Evolutionary conservation across 2,888 invertebrate genomes (phyloP).

Genomic region (Acronicta alni): DNA sequence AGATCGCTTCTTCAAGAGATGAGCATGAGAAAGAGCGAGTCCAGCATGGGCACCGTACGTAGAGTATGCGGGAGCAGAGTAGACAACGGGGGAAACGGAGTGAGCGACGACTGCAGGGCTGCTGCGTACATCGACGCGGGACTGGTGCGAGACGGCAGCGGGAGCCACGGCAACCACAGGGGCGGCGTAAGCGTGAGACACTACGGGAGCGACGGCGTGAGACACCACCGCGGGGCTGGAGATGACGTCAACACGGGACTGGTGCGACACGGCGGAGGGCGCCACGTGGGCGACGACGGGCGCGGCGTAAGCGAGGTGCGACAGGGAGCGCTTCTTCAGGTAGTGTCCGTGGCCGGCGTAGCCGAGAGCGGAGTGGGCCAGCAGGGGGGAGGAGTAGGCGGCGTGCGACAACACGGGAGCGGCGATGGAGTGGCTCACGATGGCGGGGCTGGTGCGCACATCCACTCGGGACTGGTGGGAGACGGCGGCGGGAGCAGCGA

Average conservation of each 20-base stretch:
- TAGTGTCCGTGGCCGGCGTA: slow-evolving; percentile 67
- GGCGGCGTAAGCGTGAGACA: slow-evolving; percentile 67
- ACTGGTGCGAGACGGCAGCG: slow-evolving; percentile 86
- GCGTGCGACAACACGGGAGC: slow-evolving; percentile 41
- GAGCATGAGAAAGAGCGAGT: slow-evolving; percentile 57
- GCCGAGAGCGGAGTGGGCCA: slow-evolving; percentile 56
- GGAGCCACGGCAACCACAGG: slow-evolving; percentile 73
- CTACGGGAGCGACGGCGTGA: slow-evolving; percentile 67
- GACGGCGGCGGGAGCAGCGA: slow-evolving; percentile 59
- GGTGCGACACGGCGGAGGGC: slow-evolving; percentile 84
- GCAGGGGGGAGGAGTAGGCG: slow-evolving; percentile 55
- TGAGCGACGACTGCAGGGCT: slow-evolving; percentile 70
- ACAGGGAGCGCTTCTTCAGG: slow-evolving; percentile 73
- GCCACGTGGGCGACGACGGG: slow-evolving; percentile 63
- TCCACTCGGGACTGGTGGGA: slow-evolving; percentile 79
- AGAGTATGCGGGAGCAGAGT: slow-evolving; percentile 62
- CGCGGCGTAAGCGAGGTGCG: slow-evolving; percentile 68
- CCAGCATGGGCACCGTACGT: slow-evolving; percentile 60
- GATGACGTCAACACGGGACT: slow-evolving; percentile 71
- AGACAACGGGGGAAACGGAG: slow-evolving; percentile 58
- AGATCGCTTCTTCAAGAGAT: slow-evolving; percentile 71
- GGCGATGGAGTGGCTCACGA: slow-evolving; percentile 61
- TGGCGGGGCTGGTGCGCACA: slow-evolving; percentile 68
- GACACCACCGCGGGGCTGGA: slow-evolving; percentile 67
- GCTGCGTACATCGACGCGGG: slow-evolving; percentile 78